A percentile compares a stretch with the other conserved stretches of the same genome.
phyloP scores from a whole-genome alignment of 2,797 vertebrate genomes.

The Ambastaia sidthimunki region DNA sequence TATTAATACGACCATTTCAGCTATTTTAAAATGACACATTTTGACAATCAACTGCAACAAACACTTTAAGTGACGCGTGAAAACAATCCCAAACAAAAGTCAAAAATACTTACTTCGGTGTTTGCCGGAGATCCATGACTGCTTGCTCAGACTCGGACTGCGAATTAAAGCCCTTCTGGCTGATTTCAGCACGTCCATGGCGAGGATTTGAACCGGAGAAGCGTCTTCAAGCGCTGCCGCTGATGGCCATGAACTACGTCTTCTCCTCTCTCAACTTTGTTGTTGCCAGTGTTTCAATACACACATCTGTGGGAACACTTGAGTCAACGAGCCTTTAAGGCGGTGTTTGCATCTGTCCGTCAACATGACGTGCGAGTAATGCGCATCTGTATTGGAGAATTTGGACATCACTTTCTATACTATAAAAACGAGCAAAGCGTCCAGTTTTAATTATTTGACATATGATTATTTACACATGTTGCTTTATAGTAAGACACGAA shows the following conservation, averaged over 20 bases:
- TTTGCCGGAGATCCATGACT: slow-evolving; percentile 77
- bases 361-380: slow-evolving; percentile 3
- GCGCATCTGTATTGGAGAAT: neutral
- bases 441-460: neutral
- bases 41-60: neutral
- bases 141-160: slow-evolving; percentile 82
- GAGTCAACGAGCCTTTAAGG: slow-evolving; percentile 57
- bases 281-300: slow-evolving; percentile 24
- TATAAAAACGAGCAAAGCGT: neutral
- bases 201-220: slow-evolving; percentile 15
- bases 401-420: neutral
- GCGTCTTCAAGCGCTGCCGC: slow-evolving; percentile 11
- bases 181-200: slow-evolving; percentile 84
- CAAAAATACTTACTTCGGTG: slow-evolving; percentile 81
- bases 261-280: slow-evolving; percentile 37
- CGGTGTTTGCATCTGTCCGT: slow-evolving; percentile 45
- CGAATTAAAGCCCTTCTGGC: slow-evolving; percentile 83
- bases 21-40: too few relatives aligned
- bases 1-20: neutral
- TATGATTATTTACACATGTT: neutral
- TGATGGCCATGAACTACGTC: slow-evolving; percentile 3
- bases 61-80: neutral
- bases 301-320: slow-evolving; percentile 51
- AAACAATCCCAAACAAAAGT: neutral
- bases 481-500: neutral